Conservation (phyloP, 92 coral and sea anemone genomes). For the Palythoa grandiflora region DNA sequence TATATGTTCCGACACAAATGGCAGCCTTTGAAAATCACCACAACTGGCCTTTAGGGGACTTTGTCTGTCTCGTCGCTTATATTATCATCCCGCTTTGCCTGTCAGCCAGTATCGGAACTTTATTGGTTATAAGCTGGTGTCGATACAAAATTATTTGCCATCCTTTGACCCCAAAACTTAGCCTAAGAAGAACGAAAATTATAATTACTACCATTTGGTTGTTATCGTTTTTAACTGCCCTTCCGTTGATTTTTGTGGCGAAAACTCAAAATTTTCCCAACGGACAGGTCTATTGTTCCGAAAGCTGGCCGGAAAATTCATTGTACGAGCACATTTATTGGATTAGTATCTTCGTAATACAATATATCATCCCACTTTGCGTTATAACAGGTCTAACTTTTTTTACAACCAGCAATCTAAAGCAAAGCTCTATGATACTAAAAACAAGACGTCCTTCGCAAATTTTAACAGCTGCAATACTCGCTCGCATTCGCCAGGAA, state of each 20-base stretch:
- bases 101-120: conserved; percentile 79
- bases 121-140: conserved; percentile 86
- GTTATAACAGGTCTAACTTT: conserved; percentile 68
- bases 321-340: conserved; percentile 75
- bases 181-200: conserved; percentile 62
- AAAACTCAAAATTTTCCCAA: conserved; percentile 59
- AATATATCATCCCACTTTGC: conserved; percentile 81
- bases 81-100: conserved; percentile 86
- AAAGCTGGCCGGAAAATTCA: conserved; percentile 68
- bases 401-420: conserved; percentile 60
- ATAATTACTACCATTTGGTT: conserved; percentile 84
- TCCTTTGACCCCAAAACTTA: conserved; percentile 80
- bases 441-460: conserved; percentile 58
- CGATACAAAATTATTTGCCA: conserved; percentile 81
- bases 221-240: conserved; percentile 60
- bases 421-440: conserved; percentile 51
- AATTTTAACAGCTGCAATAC: conserved; percentile 68
- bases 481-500: conserved; percentile 79
- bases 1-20: conserved; percentile 92
- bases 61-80: conserved; percentile 83
- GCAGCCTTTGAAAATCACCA: conserved; percentile 94
- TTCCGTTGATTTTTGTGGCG: conserved; percentile 74
- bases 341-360: conserved; percentile 84
- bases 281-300: conserved; percentile 80
- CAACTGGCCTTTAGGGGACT: conserved; percentile 93